Evolutionary conservation across 2,797 vertebrate species (phyloP).

Genomic region (Acropternis orthonyx): DNA sequence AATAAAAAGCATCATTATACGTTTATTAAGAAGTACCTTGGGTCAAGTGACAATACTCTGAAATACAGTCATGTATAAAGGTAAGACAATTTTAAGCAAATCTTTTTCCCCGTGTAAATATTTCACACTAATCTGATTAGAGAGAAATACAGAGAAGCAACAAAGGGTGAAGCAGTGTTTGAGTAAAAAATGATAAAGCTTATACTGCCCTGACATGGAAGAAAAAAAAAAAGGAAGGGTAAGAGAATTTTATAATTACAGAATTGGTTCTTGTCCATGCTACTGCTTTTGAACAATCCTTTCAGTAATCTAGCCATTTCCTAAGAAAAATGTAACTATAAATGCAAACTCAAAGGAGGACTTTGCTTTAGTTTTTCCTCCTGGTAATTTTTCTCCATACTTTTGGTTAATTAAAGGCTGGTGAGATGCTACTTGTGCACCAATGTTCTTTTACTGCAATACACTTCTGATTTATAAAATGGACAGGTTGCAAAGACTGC

Average conservation of each 20-base stretch:
- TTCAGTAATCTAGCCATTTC: not conserved
- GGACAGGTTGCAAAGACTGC: not conserved
- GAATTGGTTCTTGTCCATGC: conserved; percentile 30
- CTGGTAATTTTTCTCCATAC: not conserved
- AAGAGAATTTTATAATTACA: conserved; percentile 46
- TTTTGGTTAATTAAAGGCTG: conserved; percentile 21
- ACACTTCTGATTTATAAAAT: not conserved
- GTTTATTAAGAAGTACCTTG: conserved; percentile 35
- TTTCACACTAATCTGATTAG: conserved; percentile 1
- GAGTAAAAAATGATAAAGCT: conserved; percentile 23
- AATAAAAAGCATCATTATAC: conserved; percentile 35
- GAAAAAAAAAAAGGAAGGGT: not conserved
- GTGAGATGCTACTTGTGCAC: not conserved
- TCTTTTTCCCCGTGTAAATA: conserved; percentile 27
- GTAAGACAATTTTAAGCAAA: conserved; percentile 35
- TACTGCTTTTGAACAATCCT: conserved; percentile 51
- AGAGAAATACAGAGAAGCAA: conserved; percentile 31
- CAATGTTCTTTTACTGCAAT: not conserved
- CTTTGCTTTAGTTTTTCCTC: not conserved
- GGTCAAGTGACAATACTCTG: conserved; percentile 38
- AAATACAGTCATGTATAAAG: conserved; percentile 50
- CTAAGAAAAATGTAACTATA: not conserved
- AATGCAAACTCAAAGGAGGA: conserved; percentile 42
- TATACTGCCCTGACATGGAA: not conserved
- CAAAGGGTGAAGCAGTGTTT: conserved; percentile 19